phyloP scores from a whole-genome alignment of 2,888 invertebrate genomes.

The Limnephilus marmoratus region DNA sequence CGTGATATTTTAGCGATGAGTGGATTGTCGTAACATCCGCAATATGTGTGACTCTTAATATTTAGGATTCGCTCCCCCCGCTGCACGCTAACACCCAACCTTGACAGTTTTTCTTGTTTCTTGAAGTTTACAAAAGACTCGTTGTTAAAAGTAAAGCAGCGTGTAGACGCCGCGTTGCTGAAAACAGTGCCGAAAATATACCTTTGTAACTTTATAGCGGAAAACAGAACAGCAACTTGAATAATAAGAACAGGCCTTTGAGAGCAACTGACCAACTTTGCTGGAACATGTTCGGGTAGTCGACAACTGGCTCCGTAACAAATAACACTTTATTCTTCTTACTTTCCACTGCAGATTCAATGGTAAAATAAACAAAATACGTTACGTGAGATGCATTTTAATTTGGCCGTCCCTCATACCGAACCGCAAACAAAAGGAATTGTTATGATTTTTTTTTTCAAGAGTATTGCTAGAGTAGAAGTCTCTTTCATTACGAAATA shows the following conservation, averaged over 20 bases:
- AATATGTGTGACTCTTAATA: background rate
- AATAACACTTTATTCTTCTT: slow-evolving; percentile 52
- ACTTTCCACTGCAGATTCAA: slow-evolving; percentile 26
- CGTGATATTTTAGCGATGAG: background rate
- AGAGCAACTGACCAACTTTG: slow-evolving; percentile 47
- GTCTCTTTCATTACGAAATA: too few relatives aligned
- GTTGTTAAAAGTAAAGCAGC: slow-evolving; percentile 12
- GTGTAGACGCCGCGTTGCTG: background rate
- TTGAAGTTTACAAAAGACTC: background rate
- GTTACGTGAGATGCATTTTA: slow-evolving; percentile 50
- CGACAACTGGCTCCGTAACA: slow-evolving; percentile 41
- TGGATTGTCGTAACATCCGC: background rate
- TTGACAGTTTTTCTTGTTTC: background rate
- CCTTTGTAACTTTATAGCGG: slow-evolving; percentile 3
- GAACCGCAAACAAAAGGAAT: slow-evolving; percentile 16
- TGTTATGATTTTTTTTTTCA: slow-evolving; percentile 30
- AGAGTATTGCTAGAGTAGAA: background rate
- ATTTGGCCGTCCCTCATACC: slow-evolving; percentile 35
- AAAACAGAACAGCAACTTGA: slow-evolving; percentile 19
- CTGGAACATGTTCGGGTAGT: background rate
- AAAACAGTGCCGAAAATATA: background rate
- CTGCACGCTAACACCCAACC: background rate
- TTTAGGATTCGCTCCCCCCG: background rate
- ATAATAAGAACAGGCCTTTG: slow-evolving; percentile 32
- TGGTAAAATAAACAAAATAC: slow-evolving; percentile 48